Evolutionary conservation across 2,797 vertebrate genomes (phyloP), one percentile per base, ranked within the genome.

Genomic region (Carcharodon carcharias): DNA sequence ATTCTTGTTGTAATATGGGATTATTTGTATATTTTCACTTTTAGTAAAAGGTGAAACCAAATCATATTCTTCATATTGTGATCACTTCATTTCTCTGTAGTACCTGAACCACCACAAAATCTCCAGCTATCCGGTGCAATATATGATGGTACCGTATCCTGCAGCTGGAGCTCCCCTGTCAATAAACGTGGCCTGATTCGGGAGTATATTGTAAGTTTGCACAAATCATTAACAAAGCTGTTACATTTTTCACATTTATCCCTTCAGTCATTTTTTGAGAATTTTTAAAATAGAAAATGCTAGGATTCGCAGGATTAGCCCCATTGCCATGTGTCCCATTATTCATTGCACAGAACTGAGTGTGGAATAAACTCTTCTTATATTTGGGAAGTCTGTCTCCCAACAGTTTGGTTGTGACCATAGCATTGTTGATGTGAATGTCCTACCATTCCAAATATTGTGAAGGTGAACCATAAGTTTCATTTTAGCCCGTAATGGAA

Each of bases 181-280:
- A 98, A 98, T 0, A 85, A 98, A 58, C 98, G 99, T 0, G 99
- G 99, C 91, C 98, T 99, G 96, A 98, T 99, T 96, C 98, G 99
- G 96, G 99, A 99, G 95, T 99, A 99, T 97, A 98, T 99, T 0
- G 99, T 99, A 97, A 99, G 99, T 98, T 35, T 35, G 11, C 31
- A 77, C 28, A 56, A 56, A 71, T 56, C 12, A 26, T 95, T 73
- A 73, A 54, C 7, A 45, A 95, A 95, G 14, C 6, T n/a, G 2
- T 23, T 71, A 28, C 3, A 16, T 71, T 73, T 50, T 58, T 40
- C 12, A 21, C 11, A 69, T 69, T 1, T 50, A 45, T 50, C 69
- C 18, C 40, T 67, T 45, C 12, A 21, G 58, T 65, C 35, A 16
- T 91, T 54, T 89, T 54, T 67, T 67, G 50, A 31, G 14, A 21